Percentiles rank a stretch among this genome's conserved stretches.
Evolutionary conservation across 2,113 vertebrate genomes (phyloP).

Genomic region (Empidonax alnorum): DNA sequence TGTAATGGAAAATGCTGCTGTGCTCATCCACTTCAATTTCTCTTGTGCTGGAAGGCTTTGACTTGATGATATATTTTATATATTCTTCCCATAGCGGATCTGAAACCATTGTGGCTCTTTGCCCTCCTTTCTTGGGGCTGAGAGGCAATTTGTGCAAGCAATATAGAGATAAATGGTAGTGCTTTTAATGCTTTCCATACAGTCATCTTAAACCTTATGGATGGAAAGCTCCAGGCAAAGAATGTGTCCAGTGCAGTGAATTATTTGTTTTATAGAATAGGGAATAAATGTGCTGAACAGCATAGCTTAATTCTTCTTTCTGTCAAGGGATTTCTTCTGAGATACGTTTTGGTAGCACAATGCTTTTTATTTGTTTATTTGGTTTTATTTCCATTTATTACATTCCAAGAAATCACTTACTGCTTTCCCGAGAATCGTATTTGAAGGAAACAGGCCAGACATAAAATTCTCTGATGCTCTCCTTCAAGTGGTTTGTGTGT

Average conservation of each 20-base stretch:
- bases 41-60: neutral
- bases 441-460: neutral
- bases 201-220: neutral
- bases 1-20: neutral
- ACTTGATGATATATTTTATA: neutral
- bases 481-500: neutral
- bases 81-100: neutral
- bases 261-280: neutral
- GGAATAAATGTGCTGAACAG: neutral
- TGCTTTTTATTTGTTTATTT: neutral
- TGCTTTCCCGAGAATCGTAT: neutral
- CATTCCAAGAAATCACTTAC: neutral
- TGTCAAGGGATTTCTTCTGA: neutral
- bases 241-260: neutral
- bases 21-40: neutral
- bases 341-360: neutral
- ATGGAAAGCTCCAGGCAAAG: constrained; percentile 17
- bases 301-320: neutral
- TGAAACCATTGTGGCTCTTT: neutral
- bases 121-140: neutral
- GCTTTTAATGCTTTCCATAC: neutral
- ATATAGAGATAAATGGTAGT: neutral
- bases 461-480: neutral
- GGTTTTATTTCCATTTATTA: neutral
- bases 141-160: neutral